Percentiles rank a stretch among this genome's conserved stretches.
Evolutionary conservation across 2,113 vertebrate genomes (phyloP).

Genomic region (Nansenia antarctica): DNA sequence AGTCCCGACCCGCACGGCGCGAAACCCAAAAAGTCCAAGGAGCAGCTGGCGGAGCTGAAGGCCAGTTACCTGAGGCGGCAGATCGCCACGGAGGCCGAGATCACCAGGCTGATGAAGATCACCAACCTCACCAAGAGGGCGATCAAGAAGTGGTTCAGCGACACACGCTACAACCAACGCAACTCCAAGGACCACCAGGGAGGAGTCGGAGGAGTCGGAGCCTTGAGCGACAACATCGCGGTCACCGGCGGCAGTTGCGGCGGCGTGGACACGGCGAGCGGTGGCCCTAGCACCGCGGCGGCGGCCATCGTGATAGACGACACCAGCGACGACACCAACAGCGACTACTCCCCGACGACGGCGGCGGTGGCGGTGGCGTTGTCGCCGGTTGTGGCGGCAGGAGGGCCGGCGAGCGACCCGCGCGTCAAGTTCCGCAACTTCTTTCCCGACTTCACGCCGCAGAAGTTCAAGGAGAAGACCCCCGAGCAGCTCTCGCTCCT

Average conservation of each 20-base stretch:
- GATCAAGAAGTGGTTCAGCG: constrained; percentile 99
- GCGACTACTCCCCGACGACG: constrained; percentile 76
- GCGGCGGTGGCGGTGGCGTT: too few relatives aligned
- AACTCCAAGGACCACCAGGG: constrained; percentile 93
- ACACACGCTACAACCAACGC: constrained; percentile 97
- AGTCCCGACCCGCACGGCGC: constrained; percentile 75
- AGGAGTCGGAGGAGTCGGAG: too few relatives aligned
- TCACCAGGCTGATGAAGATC: constrained; percentile 90
- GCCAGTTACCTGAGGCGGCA: constrained; percentile 92
- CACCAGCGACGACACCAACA: constrained; percentile 86
- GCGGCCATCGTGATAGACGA: constrained; percentile 86
- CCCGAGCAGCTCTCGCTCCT: constrained; percentile 85
- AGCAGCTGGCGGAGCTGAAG: constrained; percentile 93
- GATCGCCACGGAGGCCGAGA: constrained; percentile 92
- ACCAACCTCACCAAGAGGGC: constrained; percentile 94
- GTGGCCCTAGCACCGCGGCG: constrained; percentile 55
- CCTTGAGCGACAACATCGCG: constrained; percentile 55
- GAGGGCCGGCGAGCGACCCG: constrained; percentile 55
- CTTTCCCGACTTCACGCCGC: constrained; percentile 88
- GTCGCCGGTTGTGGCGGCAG: too few relatives aligned
- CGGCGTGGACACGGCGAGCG: constrained; percentile 78
- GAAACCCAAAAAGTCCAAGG: constrained; percentile 97
- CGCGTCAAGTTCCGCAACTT: constrained; percentile 81
- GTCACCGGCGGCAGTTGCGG: constrained; percentile 82
- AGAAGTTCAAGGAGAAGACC: constrained; percentile 95